Conservation (phyloP, 2,888 invertebrate genomes). For the Gibbula magus region DNA sequence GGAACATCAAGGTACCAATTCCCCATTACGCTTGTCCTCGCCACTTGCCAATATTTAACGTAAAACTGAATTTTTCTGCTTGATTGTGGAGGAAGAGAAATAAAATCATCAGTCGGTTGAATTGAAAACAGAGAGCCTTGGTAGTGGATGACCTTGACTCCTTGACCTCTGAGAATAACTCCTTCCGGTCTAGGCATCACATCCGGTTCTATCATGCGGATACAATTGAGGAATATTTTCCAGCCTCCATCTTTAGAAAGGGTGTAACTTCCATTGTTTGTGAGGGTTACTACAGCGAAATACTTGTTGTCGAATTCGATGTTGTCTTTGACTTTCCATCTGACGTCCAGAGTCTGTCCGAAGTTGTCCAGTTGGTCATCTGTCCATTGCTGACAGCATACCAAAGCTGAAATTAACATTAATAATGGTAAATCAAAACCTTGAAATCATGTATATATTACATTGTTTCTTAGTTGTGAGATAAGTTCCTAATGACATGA, state of each 20-base stretch:
- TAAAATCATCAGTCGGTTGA: slow-evolving; percentile 41
- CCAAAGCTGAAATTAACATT: background rate
- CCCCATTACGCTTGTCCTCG: slow-evolving; percentile 57
- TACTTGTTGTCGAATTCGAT: slow-evolving; percentile 32
- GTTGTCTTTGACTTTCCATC: slow-evolving; percentile 40
- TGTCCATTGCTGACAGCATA: slow-evolving; percentile 7
- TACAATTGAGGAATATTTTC: slow-evolving; percentile 56
- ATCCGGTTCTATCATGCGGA: slow-evolving; percentile 41
- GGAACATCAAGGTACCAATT: slow-evolving; percentile 49
- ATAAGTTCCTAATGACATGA: no score
- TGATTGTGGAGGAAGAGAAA: slow-evolving; percentile 35
- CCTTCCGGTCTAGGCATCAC: background rate
- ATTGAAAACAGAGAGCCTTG: slow-evolving; percentile 55
- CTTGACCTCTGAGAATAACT: slow-evolving; percentile 41
- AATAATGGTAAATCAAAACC: no score
- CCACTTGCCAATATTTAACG: slow-evolving; percentile 49
- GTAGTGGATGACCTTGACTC: slow-evolving; percentile 48
- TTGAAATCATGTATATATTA: no score
- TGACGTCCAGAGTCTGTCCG: slow-evolving; percentile 36
- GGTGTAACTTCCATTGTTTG: slow-evolving; percentile 11
- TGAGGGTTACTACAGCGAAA: slow-evolving; percentile 24
- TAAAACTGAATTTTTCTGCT: slow-evolving; percentile 31
- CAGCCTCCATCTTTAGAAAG: slow-evolving; percentile 44
- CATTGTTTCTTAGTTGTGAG: no score
- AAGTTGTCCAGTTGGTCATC: slow-evolving; percentile 37